These are phyloP conservation scores for Tenthredo mesomela DNA, from an alignment of 2,888 invertebrate species.

Conservation along the genomic window DNA sequence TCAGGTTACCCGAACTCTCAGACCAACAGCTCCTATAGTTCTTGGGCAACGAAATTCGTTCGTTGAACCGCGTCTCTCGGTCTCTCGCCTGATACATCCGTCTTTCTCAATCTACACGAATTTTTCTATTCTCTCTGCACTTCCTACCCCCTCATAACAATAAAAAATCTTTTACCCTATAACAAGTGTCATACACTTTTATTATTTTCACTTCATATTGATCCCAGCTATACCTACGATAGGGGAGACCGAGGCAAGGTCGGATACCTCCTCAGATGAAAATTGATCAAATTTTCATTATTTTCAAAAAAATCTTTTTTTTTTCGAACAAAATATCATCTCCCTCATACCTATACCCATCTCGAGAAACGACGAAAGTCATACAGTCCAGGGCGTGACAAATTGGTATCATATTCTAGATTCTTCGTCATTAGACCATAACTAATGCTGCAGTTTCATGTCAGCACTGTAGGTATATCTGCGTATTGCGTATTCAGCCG, in stretches of 20 bases:
- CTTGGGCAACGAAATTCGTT: conserved; percentile 27
- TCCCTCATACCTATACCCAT: too few species aligned
- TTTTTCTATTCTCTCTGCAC: neutral
- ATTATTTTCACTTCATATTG: too few species aligned
- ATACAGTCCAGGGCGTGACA: neutral
- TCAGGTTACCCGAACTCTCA: conserved; percentile 56
- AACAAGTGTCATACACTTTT: too few species aligned
- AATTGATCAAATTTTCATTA: too few species aligned
- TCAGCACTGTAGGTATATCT: too few species aligned
- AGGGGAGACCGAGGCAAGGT: too few species aligned
- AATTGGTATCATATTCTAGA: neutral
- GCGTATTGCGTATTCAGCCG: neutral
- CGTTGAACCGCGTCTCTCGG: conserved; percentile 27
- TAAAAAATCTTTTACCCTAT: too few species aligned
- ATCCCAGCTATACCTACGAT: too few species aligned
- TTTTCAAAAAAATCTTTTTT: too few species aligned
- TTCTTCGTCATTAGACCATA: neutral
- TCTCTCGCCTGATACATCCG: neutral
- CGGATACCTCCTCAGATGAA: too few species aligned
- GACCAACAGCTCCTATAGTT: conserved; percentile 32
- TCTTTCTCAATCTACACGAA: neutral
- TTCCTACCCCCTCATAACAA: neutral
- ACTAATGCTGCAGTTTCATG: neutral
- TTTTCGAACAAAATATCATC: too few species aligned
- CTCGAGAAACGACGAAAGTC: neutral